Evolutionary conservation across 35 echinoderm and acorn worm species (phyloP).

Genomic region (Chiridota heheva): DNA sequence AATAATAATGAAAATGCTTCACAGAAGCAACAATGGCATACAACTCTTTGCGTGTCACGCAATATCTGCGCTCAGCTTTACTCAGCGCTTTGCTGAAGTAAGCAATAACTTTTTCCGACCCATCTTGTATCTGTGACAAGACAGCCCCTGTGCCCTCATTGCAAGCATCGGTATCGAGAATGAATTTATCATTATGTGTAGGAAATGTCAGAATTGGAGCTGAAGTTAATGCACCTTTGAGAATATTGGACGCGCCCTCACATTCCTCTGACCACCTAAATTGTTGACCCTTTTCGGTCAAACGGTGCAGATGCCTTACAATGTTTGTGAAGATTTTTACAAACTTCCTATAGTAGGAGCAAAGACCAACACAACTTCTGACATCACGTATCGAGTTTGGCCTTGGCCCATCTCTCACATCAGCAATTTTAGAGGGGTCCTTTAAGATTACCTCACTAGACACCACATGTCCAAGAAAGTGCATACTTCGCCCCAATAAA

Average conservation of each 20-base stretch:
- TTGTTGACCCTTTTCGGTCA: slow-evolving; percentile 9
- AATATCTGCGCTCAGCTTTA: slow-evolving; percentile 22
- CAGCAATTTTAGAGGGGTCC: slow-evolving; percentile 1
- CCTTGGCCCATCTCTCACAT: background rate
- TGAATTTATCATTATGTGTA: background rate
- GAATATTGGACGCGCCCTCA: slow-evolving; percentile 13
- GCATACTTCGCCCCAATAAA: background rate
- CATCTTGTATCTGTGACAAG: slow-evolving; percentile 33
- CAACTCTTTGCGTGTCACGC: slow-evolving; percentile 27
- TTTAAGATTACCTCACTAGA: background rate
- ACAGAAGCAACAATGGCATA: background rate
- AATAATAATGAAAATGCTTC: slow-evolving; percentile 5
- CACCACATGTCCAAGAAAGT: background rate
- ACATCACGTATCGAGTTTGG: slow-evolving; percentile 26
- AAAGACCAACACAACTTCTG: slow-evolving; percentile 27
- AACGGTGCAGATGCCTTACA: slow-evolving; percentile 2
- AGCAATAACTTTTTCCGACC: slow-evolving; percentile 19
- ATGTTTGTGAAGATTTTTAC: slow-evolving; percentile 10
- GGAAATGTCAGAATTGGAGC: slow-evolving; percentile 42
- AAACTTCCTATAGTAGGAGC: slow-evolving; percentile 25
- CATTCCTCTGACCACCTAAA: slow-evolving; percentile 32
- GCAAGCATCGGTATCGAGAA: slow-evolving; percentile 50
- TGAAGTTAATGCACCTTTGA: slow-evolving; percentile 18
- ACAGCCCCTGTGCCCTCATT: slow-evolving; percentile 13
- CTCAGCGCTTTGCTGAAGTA: slow-evolving; percentile 4